Base-by-base conservation (phyloP, 2,888 invertebrate genomes). In the Dorcus parallelipipedus region DNA sequence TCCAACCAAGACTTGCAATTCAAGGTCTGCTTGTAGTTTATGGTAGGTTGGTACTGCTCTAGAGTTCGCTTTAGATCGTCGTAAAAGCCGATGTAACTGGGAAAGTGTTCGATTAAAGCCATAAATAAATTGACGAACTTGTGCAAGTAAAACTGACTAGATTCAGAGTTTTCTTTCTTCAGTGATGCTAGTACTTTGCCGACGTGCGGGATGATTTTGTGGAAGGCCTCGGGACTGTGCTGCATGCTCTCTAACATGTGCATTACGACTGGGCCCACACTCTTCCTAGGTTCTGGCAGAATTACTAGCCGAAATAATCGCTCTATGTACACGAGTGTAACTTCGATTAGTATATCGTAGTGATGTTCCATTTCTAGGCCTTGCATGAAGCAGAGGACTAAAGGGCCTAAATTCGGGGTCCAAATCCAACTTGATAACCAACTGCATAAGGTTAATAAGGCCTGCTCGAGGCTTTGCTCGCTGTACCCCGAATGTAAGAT, bases 381-480 rank as follows among this genome's bases (percentile, higher is more conserved):
- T 64, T 81, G 82, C 68, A 91, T 84, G 64, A 88, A 85, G 3
- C 85, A 83, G 68, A 86, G 77, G 1, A 90, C 83, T 84, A 90
- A 86, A 8, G 83, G 80, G 26, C 86, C 84, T 0, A 91, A 78
- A 48, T 84, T 83, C 2, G 85, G 82, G 0, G 86, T 85, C 60
- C 82, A 82, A 23, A 83, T 83, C 81, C 86, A 87, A 54, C 81
- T 80, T 1, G 82, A 80, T 55, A 89, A 74, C 90, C 90, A 91
- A n/a, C 78, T 78, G 69, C 88, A 89, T 1, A 91, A 78, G 49
- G 86, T 82, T 17, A 81, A 80, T 2, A 91, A 78, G 0, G 88
- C 86, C 50, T 84, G 82, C 14, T 84, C 81, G 7, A 89, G 79
- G 39, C 84, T 84, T 0, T 80, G 79, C 9, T 83, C 83, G 0